These are phyloP conservation scores for Otocyon megalotis DNA, from an alignment of 2,113 vertebrate species.

Conservation along the genomic window DNA sequence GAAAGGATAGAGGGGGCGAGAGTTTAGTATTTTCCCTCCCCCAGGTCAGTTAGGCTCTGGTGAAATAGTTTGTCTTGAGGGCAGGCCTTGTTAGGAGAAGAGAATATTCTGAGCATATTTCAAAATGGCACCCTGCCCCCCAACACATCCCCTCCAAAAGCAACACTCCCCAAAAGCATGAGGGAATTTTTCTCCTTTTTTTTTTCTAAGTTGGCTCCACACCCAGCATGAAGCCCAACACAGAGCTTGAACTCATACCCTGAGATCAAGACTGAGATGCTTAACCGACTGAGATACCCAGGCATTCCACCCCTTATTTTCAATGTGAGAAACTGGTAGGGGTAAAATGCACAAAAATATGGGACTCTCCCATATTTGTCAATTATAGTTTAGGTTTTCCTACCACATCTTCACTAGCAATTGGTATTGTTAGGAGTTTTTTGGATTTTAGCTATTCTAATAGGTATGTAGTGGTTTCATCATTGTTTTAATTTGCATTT, in stretches of 20 bases:
- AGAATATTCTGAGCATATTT: not conserved
- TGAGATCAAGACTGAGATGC: not conserved
- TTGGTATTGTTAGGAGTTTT: not conserved
- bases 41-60: not conserved
- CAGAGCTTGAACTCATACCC: not conserved
- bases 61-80: not conserved
- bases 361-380: too few relatives aligned
- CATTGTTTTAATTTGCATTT: not conserved
- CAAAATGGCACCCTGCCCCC: not conserved
- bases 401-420: not conserved
- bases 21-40: not conserved
- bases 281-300: not conserved
- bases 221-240: not conserved
- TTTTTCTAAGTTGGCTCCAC: too few relatives aligned
- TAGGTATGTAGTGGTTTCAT: not conserved
- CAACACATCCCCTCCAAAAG: not conserved
- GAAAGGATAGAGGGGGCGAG: not conserved
- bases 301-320: not conserved
- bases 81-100: not conserved
- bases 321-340: not conserved
- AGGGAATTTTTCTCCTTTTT: not conserved
- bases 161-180: not conserved
- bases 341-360: not conserved
- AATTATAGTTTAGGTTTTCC: not conserved
- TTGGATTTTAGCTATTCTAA: not conserved